Percentiles rank a stretch among this genome's conserved stretches.
phyloP scores from a whole-genome alignment of 2,797 vertebrate species.

The Percopsis omiscomaycus region DNA sequence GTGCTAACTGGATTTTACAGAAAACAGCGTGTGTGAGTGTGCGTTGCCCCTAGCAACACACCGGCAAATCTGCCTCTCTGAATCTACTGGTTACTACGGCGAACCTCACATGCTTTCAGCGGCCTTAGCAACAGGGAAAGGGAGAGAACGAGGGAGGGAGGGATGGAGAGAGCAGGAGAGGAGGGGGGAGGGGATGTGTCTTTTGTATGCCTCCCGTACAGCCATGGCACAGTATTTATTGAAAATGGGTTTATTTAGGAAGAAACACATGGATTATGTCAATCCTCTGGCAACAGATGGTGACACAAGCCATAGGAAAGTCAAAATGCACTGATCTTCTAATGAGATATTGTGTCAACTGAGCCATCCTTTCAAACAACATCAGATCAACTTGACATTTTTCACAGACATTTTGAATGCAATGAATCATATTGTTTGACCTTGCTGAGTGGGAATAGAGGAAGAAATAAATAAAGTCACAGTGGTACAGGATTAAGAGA shows the following conservation, averaged over 20 bases:
- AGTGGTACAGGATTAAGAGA: too few species aligned
- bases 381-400: conserved; percentile 53
- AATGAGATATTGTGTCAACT: conserved; percentile 56
- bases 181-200: conserved; percentile 55
- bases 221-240: conserved; percentile 52
- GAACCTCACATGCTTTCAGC: conserved; percentile 44
- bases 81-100: conserved; percentile 59
- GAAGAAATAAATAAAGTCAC: not conserved
- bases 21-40: conserved; percentile 33
- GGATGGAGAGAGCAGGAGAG: conserved; percentile 53
- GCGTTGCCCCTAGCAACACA: conserved; percentile 75
- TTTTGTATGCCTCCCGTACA: conserved; percentile 38
- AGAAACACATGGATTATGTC: conserved; percentile 37
- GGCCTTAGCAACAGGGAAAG: conserved; percentile 71
- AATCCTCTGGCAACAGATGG: conserved; percentile 42
- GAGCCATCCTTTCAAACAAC: conserved; percentile 46
- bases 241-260: conserved; percentile 47
- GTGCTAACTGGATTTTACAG: conserved; percentile 36
- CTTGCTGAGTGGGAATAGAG: not conserved
- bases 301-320: conserved; percentile 27
- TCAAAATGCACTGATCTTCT: conserved; percentile 37
- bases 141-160: conserved; percentile 55
- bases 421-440: not conserved
- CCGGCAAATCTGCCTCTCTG: conserved; percentile 61
- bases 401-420: not conserved